Evolutionary conservation across 2,113 vertebrate species (phyloP), one percentile per base, ranked within the genome.

Genomic region (Oryzias melastigma): DNA sequence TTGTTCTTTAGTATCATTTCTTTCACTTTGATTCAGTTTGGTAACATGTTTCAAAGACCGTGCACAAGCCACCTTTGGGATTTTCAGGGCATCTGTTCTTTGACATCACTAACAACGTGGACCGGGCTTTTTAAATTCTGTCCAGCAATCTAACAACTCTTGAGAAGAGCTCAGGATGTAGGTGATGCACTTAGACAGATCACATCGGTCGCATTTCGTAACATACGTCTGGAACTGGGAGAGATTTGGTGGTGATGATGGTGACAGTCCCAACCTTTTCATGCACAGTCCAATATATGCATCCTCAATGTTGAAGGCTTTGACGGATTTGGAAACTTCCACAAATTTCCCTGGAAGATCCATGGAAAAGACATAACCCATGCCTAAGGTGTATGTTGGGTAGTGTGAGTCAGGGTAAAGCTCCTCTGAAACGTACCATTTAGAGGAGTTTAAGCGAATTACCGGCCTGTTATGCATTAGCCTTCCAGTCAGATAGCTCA

Each of bases 301-400:
- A 0, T 98, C 96, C 81, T 98, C 97, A 52, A 98, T 92, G 65
- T 94, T 93, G 81, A 98, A 93, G 44, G 93, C 90, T 65, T 90
- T 91, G 63, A 97, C 89, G 24, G 89, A 86, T 87, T 96, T 91
- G 42, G 95, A 98, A 55, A 84, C 86, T 16, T 89, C 91, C 56
- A 95, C 94, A 49, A 94, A 91, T 81, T 92, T 96, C 43, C 81
- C 84, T 41, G 96, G 93, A 67, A 98, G 90, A 78, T 98, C 95
- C 29, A 91, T 95, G 68, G 96, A 98, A 85, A 98, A 95, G 49
- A 98, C 80, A 15, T 98, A 98, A n/a, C 95, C 96, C 27, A 95
- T 98, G 58, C 96, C 96, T 13, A 95, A 92, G 50, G 94, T 88
- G 76, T 97, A 98, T 25, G 94, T 92, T 3, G 95, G 95, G 16